Evolutionary conservation across 2,797 vertebrate species (phyloP).

Genomic region (Zenarchopterus dispar): DNA sequence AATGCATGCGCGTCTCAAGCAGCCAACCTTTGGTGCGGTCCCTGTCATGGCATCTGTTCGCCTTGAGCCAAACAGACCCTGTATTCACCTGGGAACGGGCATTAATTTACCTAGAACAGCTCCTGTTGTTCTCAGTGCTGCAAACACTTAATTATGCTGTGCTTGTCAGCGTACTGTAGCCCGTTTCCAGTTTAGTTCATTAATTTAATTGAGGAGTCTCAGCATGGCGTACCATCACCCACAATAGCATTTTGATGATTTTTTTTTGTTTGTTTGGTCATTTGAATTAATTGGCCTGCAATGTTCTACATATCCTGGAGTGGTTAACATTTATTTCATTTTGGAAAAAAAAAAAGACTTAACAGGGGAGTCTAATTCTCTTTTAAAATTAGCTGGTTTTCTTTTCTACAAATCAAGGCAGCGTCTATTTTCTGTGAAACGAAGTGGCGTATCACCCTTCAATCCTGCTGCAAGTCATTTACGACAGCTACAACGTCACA

Average conservation of each 20-base stretch:
- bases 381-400: conserved; percentile 3
- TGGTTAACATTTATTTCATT: conserved; percentile 1
- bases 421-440: too few relatives aligned
- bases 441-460: too few relatives aligned
- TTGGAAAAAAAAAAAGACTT: too few relatives aligned
- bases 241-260: conserved; percentile 21
- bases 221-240: conserved; percentile 25
- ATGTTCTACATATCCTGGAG: conserved; percentile 23
- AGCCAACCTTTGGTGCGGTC: conserved; percentile 74
- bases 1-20: conserved; percentile 69
- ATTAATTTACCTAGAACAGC: conserved; percentile 74
- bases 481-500: too few relatives aligned
- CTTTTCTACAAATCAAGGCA: conserved; percentile 1
- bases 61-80: conserved; percentile 71
- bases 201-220: conserved; percentile 61
- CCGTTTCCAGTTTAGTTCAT: conserved; percentile 52
- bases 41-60: conserved; percentile 82
- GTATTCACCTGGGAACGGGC: conserved; percentile 75
- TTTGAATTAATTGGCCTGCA: conserved; percentile 43
- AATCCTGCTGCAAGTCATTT: too few relatives aligned
- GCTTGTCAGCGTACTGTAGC: conserved; percentile 42
- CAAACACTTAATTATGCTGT: conserved; percentile 64
- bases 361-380: neutral
- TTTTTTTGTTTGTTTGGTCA: neutral
- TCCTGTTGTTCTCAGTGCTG: conserved; percentile 66